These are phyloP conservation scores for Cylloceria caligata DNA, from an alignment of 2,888 invertebrate genomes.

Conservation along the genomic window DNA sequence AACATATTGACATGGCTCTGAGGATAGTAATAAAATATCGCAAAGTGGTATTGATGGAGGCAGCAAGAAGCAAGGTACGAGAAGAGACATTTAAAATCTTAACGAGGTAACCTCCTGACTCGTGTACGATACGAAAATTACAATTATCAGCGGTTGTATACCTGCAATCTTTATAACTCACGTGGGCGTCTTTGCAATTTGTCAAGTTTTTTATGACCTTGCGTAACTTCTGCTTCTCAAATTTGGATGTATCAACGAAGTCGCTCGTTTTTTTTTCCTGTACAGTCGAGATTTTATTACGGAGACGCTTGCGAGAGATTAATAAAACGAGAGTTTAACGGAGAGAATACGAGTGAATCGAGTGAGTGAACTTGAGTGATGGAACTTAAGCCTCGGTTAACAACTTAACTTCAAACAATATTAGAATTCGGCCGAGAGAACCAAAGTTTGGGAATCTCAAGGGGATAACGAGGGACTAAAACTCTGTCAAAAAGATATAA, in stretches of 20 bases:
- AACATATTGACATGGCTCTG: constrained; percentile 32
- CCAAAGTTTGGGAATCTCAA: too few species aligned
- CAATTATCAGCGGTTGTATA: neutral
- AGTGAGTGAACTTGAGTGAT: neutral
- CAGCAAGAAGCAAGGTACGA: neutral
- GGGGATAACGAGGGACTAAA: too few species aligned
- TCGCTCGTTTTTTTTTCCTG: neutral
- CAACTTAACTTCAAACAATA: too few species aligned
- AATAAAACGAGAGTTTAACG: neutral
- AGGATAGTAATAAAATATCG: neutral
- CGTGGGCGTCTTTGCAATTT: neutral
- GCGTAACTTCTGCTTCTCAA: neutral
- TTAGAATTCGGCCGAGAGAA: too few species aligned
- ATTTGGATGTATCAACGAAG: neutral
- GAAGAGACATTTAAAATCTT: neutral
- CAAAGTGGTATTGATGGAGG: constrained; percentile 17
- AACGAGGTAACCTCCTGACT: constrained; percentile 2
- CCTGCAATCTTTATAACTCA: neutral
- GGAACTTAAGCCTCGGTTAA: too few species aligned
- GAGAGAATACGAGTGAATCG: neutral
- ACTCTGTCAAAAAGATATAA: too few species aligned
- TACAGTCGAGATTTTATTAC: neutral
- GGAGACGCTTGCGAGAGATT: neutral
- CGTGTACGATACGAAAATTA: neutral
- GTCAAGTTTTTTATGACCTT: neutral